Evolutionary conservation across 1,140 invertebrate species (phyloP), one percentile per base, ranked within the genome.

Genomic region (Drosophila pectinifera): DNA sequence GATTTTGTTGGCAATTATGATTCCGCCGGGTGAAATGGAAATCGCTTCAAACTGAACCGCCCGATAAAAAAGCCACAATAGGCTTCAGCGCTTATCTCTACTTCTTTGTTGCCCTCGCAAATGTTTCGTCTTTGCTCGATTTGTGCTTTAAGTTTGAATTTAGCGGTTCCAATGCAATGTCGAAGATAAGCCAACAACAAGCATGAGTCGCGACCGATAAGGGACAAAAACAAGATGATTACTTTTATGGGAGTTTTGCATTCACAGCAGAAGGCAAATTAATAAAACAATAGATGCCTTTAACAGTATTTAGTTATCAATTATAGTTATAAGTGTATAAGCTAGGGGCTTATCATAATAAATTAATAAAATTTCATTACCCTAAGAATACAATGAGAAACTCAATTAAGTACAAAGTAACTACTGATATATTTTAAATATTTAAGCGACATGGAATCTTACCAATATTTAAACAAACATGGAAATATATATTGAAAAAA

Each of bases 171-270:
- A 28, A 45, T 18, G n/a, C 26, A 24, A 45, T 43, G 4, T 7
- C 39, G 7, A 43, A 34, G 65, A 72, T 70, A 72, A 70, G 45
- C 41, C 41, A 42, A 65, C 31, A 68, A 22, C 18, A 31, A 56
- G 26, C 11, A 24, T 56, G 20, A 46, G 64, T 34, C n/a, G 18
- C 20, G 38, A 39, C 31, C 51, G 68, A 72, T 72, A 72, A 46
- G 43, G 8, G 51, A 26, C 20, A 20, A 38, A 69, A 67, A 69
- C 38, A 70, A 57, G 34, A 39, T 57, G 20, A 36, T 68, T 67
- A 39, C n/a, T 48, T 22, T 69, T 31, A 67, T 65, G 24, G 34
- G 10, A 28, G 20, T 34, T 39, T 62, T 14, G 28, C 11, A 38
- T 16, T 26, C 18, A 11, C 28, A 38, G 5, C 26, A 31, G 11